Conservation (phyloP, 1,140 invertebrate genomes). For the Neodiprion lecontei region DNA sequence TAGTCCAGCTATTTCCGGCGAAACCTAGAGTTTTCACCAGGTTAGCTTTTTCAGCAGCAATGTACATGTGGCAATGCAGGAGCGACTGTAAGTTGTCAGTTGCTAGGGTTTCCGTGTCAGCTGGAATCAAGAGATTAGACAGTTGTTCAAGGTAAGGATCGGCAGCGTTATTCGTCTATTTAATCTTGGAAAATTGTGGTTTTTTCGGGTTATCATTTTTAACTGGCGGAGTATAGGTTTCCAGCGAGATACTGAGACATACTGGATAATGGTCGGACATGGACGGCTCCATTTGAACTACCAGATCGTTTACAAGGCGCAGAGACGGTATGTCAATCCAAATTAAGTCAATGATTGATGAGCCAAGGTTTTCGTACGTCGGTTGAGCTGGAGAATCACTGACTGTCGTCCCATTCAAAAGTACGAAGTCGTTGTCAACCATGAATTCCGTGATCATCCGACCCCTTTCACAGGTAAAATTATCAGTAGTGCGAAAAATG, state of each 20-base stretch:
- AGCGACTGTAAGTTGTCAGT: background rate
- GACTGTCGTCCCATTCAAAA: constrained; percentile 15
- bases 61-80: background rate
- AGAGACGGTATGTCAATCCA: constrained; percentile 4
- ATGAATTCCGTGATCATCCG: constrained; percentile 16
- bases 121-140: background rate
- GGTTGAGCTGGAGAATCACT: constrained; percentile 17
- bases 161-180: background rate
- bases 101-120: background rate
- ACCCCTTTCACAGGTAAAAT: constrained; percentile 6
- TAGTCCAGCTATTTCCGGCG: background rate
- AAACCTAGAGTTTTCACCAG: background rate
- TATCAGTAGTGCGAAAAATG: too few relatives aligned
- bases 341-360: constrained; percentile 17
- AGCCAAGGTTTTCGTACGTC: background rate
- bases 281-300: background rate
- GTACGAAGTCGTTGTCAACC: constrained; percentile 13
- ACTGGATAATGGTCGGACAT: background rate
- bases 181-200: too few relatives aligned
- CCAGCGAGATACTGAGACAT: background rate
- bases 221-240: too few relatives aligned
- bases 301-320: constrained; percentile 9
- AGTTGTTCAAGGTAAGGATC: background rate
- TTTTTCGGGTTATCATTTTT: too few relatives aligned
- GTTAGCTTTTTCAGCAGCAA: too few relatives aligned